A percentile compares a stretch with the other conserved stretches of the same genome.
These are phyloP conservation scores for Drosophila putrida DNA, from an alignment of 2,888 invertebrate species.

Conservation along the genomic window DNA sequence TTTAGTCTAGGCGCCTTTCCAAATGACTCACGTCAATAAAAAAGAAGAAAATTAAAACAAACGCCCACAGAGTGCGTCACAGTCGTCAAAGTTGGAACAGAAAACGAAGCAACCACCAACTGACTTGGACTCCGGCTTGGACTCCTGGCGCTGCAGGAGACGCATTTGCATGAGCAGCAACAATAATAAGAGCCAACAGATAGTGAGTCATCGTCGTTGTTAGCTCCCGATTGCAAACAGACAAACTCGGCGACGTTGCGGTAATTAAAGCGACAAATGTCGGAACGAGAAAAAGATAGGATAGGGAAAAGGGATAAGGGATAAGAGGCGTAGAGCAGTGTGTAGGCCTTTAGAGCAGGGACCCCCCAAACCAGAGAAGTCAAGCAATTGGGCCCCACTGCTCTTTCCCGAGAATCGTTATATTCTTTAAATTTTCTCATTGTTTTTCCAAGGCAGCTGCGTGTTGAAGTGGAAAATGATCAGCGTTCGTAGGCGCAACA, in stretches of 20 bases:
- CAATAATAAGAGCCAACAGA: slow-evolving; percentile 11
- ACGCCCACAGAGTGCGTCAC: slow-evolving; percentile 50
- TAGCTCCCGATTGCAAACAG: slow-evolving; percentile 40
- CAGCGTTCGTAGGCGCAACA: slow-evolving; percentile 37
- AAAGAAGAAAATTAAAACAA: slow-evolving; percentile 8
- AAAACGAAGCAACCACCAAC: slow-evolving; percentile 41
- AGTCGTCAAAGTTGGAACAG: slow-evolving; percentile 1
- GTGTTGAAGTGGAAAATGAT: slow-evolving; percentile 70
- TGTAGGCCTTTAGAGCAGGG: slow-evolving; percentile 4
- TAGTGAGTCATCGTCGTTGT: slow-evolving; percentile 49
- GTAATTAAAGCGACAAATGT: slow-evolving; percentile 69
- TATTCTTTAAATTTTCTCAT: slow-evolving; percentile 48
- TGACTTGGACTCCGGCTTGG: slow-evolving; percentile 23
- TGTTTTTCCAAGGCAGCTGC: slow-evolving; percentile 62
- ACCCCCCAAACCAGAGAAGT: slow-evolving; percentile 38
- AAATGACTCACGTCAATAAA: slow-evolving; percentile 44
- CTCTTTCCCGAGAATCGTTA: slow-evolving; percentile 25
- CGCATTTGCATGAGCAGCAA: slow-evolving; percentile 62
- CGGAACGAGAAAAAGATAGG: not conserved
- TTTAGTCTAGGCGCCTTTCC: slow-evolving; percentile 29
- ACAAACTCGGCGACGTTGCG: slow-evolving; percentile 51
- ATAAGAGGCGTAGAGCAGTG: slow-evolving; percentile 7
- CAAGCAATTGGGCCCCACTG: slow-evolving; percentile 16
- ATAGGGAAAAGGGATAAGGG: not conserved
- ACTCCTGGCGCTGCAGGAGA: slow-evolving; percentile 68